A percentile compares a stretch with the other conserved stretches of the same genome.
phyloP scores from a whole-genome alignment of 2,797 vertebrate genomes.

The Tamandua tetradactyla region DNA sequence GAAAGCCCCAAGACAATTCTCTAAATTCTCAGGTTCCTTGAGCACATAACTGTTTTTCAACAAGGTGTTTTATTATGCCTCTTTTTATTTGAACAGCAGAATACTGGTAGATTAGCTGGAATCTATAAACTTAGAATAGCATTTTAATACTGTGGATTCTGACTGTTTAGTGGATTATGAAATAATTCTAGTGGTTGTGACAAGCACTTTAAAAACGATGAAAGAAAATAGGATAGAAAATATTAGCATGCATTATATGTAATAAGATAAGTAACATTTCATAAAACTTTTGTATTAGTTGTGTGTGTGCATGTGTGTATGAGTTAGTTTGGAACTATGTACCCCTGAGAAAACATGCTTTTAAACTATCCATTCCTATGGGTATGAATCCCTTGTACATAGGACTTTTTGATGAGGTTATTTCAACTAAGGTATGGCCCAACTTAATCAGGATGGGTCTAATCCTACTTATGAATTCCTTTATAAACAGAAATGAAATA shows the following conservation, averaged over 20 bases:
- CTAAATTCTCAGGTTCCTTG: background rate
- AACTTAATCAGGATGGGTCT: too few relatives aligned
- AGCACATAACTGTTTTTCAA: background rate
- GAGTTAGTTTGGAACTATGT: too few relatives aligned
- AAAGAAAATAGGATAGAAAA: background rate
- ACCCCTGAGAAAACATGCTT: too few relatives aligned
- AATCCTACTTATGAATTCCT: too few relatives aligned
- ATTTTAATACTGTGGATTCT: background rate
- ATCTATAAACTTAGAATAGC: background rate
- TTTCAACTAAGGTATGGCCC: too few relatives aligned
- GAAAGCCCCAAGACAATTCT: background rate
- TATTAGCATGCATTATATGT: background rate
- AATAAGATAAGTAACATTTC: background rate
- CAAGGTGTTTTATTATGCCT: background rate
- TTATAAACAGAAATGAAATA: too few relatives aligned
- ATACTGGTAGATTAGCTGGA: background rate
- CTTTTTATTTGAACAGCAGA: background rate
- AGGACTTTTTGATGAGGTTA: too few relatives aligned
- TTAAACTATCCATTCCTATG: too few relatives aligned
- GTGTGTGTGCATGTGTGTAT: background rate
- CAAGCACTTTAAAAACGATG: constrained; percentile 6
- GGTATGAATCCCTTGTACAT: too few relatives aligned
- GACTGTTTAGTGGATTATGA: constrained; percentile 3
- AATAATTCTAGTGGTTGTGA: background rate
- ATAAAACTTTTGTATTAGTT: background rate